Percentiles rank a stretch among this genome's conserved stretches.
Evolutionary conservation across 2,113 vertebrate genomes (phyloP).

Genomic region (Erinaceus europaeus): DNA sequence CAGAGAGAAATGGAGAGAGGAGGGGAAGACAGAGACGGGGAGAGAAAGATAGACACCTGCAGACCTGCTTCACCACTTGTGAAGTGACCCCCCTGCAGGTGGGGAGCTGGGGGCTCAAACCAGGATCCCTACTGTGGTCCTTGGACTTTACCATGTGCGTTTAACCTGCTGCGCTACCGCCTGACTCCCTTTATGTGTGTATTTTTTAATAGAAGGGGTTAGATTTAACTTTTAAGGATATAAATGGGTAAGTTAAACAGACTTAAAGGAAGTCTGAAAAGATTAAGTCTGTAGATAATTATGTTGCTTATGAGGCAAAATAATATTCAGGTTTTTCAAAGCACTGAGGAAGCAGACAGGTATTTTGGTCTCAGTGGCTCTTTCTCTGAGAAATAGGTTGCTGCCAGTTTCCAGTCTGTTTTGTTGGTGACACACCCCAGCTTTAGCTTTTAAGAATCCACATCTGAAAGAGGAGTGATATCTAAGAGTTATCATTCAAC

Average conservation of each 20-base stretch:
- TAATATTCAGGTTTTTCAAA: background rate
- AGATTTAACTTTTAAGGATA: background rate
- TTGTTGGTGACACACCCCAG: background rate
- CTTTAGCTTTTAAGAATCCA: background rate
- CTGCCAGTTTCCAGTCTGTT: background rate
- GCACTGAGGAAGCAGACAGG: background rate
- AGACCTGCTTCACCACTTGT: too few relatives aligned
- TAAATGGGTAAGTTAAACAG: background rate
- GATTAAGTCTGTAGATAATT: background rate
- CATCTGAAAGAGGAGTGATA: conserved; percentile 3
- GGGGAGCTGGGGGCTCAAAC: too few relatives aligned
- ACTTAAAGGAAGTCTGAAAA: too few relatives aligned
- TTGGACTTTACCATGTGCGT: too few relatives aligned
- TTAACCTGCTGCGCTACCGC: too few relatives aligned
- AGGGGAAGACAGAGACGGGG: too few relatives aligned
- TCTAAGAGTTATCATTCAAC: background rate
- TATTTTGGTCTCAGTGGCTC: background rate
- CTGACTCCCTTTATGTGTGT: too few relatives aligned
- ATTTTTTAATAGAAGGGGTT: too few relatives aligned
- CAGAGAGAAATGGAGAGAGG: too few relatives aligned
- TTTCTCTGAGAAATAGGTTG: background rate
- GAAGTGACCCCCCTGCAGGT: too few relatives aligned
- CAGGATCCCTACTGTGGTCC: too few relatives aligned
- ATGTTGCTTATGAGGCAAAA: background rate
- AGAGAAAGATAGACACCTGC: too few relatives aligned